These are phyloP conservation scores for Sipha maydis DNA, from an alignment of 2,888 invertebrate genomes.

Conservation along the genomic window DNA sequence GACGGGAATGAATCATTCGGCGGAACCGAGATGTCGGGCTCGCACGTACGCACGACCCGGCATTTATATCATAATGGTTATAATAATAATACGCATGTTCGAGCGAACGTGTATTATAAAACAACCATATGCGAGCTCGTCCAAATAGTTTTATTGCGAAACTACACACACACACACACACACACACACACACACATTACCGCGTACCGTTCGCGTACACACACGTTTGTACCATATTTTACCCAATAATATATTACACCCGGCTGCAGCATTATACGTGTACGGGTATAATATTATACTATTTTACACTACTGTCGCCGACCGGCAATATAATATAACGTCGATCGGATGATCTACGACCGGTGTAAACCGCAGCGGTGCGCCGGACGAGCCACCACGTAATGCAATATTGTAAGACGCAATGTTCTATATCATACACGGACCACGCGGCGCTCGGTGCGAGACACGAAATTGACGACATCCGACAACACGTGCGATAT, in stretches of 20 bases:
- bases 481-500: not conserved
- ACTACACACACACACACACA: not conserved
- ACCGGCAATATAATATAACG: not conserved
- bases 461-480: constrained; percentile 10
- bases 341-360: constrained; percentile 22
- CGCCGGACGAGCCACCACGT: not conserved
- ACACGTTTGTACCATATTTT: not conserved
- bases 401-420: not conserved
- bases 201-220: not conserved
- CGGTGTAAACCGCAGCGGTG: not conserved
- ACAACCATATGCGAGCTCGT: not conserved
- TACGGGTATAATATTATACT: not conserved
- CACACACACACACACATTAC: not conserved
- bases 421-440: not conserved
- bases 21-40: not conserved
- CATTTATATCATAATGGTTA: not conserved
- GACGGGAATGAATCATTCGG: not conserved
- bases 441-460: not conserved
- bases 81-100: not conserved
- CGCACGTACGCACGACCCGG: not conserved
- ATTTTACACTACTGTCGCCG: constrained; percentile 21
- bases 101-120: no score
- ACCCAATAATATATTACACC: not conserved
- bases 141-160: not conserved
- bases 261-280: not conserved